Conservation (phyloP, 1,140 invertebrate genomes). For the Sminthurides bifidus region DNA sequence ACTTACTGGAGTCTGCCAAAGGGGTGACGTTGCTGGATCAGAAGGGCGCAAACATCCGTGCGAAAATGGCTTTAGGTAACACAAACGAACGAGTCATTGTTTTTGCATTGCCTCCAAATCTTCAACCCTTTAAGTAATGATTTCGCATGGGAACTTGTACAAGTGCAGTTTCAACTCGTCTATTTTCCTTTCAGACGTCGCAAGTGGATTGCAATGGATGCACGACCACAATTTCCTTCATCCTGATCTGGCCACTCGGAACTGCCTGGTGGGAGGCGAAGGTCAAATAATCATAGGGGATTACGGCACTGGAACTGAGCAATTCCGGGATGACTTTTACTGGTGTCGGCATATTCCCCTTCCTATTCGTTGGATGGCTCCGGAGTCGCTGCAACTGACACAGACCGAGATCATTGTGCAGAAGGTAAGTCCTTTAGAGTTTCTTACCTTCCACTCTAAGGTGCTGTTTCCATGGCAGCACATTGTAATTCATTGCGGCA, state of each 20-base stretch:
- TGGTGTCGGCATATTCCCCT: slow-evolving; percentile 50
- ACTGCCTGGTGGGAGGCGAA: slow-evolving; percentile 15
- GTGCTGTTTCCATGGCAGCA: too few relatives aligned
- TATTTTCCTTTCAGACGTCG: slow-evolving; percentile 11
- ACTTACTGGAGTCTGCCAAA: slow-evolving; percentile 42
- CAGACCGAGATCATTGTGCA: slow-evolving; percentile 53
- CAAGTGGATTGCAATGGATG: slow-evolving; percentile 15
- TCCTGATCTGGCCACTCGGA: slow-evolving; percentile 12
- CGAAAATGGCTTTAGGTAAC: slow-evolving; percentile 49
- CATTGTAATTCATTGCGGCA: too few relatives aligned
- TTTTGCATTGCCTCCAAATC: background rate
- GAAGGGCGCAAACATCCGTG: slow-evolving; percentile 40
- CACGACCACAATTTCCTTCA: slow-evolving; percentile 8
- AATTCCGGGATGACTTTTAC: slow-evolving; percentile 50
- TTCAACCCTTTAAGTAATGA: too few relatives aligned
- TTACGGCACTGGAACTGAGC: slow-evolving; percentile 16
- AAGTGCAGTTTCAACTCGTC: background rate
- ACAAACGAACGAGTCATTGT: too few relatives aligned
- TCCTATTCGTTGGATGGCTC: slow-evolving; percentile 63
- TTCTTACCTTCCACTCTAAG: too few relatives aligned
- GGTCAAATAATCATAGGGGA: slow-evolving; percentile 23
- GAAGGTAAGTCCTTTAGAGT: too few relatives aligned
- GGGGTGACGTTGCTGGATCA: slow-evolving; percentile 36
- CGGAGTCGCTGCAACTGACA: slow-evolving; percentile 54
- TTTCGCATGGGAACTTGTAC: background rate